phyloP scores from a whole-genome alignment of 2,888 invertebrate genomes.

The Volucella inanis region DNA sequence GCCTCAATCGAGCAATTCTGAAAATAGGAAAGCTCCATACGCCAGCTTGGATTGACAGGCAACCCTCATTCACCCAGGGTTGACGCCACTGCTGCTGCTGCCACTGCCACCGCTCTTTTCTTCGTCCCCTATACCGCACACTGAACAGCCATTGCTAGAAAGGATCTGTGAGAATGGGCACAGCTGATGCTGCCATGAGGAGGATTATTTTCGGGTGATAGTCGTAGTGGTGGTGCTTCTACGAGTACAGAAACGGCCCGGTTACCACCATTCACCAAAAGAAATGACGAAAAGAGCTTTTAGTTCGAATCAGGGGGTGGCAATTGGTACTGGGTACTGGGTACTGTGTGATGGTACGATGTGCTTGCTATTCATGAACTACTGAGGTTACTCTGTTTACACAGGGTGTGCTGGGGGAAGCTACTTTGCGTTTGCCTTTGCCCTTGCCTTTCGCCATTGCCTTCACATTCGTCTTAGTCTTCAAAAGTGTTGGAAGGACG shows the following conservation, averaged over 20 bases:
- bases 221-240: too few relatives aligned
- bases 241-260: conserved; percentile 44
- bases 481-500: conserved; percentile 69
- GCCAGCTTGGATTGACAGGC: conserved; percentile 75
- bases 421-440: conserved; percentile 20
- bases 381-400: conserved; percentile 74
- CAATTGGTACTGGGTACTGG: conserved; percentile 5
- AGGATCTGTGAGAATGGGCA: conserved; percentile 64
- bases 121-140: background rate
- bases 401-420: conserved; percentile 28
- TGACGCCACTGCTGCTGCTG: conserved; percentile 1
- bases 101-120: background rate
- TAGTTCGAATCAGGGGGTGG: conserved; percentile 4
- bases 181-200: conserved; percentile 67
- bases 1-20: conserved; percentile 73
- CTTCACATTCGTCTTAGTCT: too few relatives aligned
- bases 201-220: conserved; percentile 71
- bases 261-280: conserved; percentile 39
- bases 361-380: conserved; percentile 71
- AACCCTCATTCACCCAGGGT: conserved; percentile 65
- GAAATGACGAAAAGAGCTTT: conserved; percentile 36
- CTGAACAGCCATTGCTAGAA: background rate
- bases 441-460: too few relatives aligned
- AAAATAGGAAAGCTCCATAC: conserved; percentile 73
- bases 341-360: conserved; percentile 10